Base-by-base conservation (phyloP, 64 coral and sea anemone species). In the Montipora foliosa region DNA sequence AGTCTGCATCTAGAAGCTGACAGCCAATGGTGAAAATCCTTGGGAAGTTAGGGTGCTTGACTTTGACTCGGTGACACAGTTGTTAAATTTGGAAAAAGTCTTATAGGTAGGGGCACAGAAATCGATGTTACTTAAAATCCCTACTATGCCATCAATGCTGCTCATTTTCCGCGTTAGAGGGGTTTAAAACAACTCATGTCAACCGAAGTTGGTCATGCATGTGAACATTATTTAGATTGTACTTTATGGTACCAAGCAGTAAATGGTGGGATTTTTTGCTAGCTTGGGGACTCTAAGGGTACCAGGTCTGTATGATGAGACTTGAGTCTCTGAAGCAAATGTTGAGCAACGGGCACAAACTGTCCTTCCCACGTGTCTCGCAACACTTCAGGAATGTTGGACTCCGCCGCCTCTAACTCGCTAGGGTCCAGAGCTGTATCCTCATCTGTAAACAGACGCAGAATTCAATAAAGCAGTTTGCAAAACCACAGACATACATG, bases 231-330 rank as follows among this genome's bases (percentile, higher is more conserved):
- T 13, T 9, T 25, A 46, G 3, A 8, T 8, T 81, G 2, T 10
- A 22, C 8, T 71, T 17, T 24, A 21, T 24, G 21, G 8, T 57
- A 71, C 10, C 68, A 21, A 81, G 24, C 50, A 37, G 9, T 64
- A 3, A 44, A 6, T 14, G 11, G 61, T 3, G 6, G 10, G 5
- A 15, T 68, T n/a, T n/a, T n/a, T 50, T 58, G 92, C 74, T 95
- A 98, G 78, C 82, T 88, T 3, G 97, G 97, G 2, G 76, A 88
- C 67, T 99, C 97, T 50, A 99, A 87, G 6, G 97, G 98, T 17
- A 99, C 94, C 66, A 99, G 89, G 90, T 99, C 95, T 48, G 92
- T 96, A 68, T 99, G 95, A 67, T 99, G 95, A 8, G 95, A 87
- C 87, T 96, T 89, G 48, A 99, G 88, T 87, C 95, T 82, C 37